A percentile compares a stretch with the other conserved stretches of the same genome.
These are phyloP conservation scores for Mesochorus sp. DNA, from an alignment of 2,888 invertebrate genomes.

Conservation along the genomic window DNA sequence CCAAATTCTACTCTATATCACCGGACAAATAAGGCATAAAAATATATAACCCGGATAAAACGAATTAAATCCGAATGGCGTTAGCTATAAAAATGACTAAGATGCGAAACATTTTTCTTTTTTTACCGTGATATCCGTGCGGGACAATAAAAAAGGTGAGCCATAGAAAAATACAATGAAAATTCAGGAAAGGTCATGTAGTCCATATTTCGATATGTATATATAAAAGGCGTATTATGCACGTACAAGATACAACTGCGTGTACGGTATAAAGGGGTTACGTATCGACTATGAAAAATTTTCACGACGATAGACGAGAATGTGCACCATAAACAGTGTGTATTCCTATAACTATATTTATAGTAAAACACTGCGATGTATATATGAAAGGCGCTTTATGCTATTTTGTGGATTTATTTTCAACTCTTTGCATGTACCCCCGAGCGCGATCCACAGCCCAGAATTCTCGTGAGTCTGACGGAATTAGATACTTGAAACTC, in stretches of 20 bases:
- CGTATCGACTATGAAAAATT: conserved; percentile 17
- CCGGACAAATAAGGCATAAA: too few species aligned
- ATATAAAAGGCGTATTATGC: not conserved
- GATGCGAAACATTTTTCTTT: not conserved
- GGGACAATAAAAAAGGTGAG: not conserved
- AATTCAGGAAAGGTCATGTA: not conserved
- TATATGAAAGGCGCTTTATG: conserved; percentile 24
- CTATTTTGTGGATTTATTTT: conserved; percentile 48
- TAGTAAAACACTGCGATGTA: not conserved
- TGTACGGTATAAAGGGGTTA: conserved; percentile 1
- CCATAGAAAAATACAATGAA: not conserved
- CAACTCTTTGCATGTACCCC: not conserved
- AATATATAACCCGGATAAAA: too few species aligned
- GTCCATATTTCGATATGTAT: conserved; percentile 8
- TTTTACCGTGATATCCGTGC: not conserved
- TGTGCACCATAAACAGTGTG: not conserved
- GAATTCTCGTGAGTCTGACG: conserved; percentile 26
- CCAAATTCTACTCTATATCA: too few species aligned
- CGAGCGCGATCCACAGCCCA: not conserved
- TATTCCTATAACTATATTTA: conserved; percentile 4
- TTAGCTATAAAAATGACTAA: not conserved
- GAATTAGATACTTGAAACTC: conserved; percentile 56
- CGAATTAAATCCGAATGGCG: not conserved
- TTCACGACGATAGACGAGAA: conserved; percentile 29
- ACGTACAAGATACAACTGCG: not conserved